phyloP scores from a whole-genome alignment of 1,140 invertebrate species.

The Drosophila guanche region DNA sequence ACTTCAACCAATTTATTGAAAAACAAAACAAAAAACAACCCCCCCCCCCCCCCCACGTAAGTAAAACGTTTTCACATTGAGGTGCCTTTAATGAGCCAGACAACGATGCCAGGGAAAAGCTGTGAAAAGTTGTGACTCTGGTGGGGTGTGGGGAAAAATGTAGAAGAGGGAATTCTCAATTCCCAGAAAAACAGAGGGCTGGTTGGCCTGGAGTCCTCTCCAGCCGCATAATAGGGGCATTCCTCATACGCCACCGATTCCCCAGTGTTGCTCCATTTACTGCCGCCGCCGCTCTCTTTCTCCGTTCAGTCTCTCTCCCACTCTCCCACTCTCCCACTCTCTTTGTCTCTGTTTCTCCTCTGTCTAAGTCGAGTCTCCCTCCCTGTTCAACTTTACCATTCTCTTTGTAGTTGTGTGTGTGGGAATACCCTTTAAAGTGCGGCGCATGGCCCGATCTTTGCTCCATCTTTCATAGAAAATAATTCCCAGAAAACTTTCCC shows the following conservation, averaged over 20 bases:
- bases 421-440: not conserved
- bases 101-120: not conserved
- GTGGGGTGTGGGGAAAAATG: not conserved
- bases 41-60: slow-evolving; percentile 16
- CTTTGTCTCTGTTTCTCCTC: too few relatives aligned
- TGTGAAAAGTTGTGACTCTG: not conserved
- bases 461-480: too few relatives aligned
- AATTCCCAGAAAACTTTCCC: too few relatives aligned
- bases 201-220: slow-evolving; percentile 11
- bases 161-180: slow-evolving; percentile 26
- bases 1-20: too few relatives aligned
- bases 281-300: not conserved
- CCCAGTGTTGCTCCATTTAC: slow-evolving; percentile 57
- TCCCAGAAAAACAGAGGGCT: slow-evolving; percentile 4
- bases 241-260: slow-evolving; percentile 70
- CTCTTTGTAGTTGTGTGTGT: slow-evolving; percentile 3
- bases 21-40: not conserved
- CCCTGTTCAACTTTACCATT: slow-evolving; percentile 12
- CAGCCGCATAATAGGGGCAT: slow-evolving; percentile 61
- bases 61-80: slow-evolving; percentile 51
- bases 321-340: too few relatives aligned
- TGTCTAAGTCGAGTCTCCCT: slow-evolving; percentile 2
- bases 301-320: too few relatives aligned
- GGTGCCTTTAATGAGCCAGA: slow-evolving; percentile 37
- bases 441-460: too few relatives aligned